These are phyloP conservation scores for Xerus rutilus DNA, from an alignment of 2,797 vertebrate genomes.

Conservation along the genomic window DNA sequence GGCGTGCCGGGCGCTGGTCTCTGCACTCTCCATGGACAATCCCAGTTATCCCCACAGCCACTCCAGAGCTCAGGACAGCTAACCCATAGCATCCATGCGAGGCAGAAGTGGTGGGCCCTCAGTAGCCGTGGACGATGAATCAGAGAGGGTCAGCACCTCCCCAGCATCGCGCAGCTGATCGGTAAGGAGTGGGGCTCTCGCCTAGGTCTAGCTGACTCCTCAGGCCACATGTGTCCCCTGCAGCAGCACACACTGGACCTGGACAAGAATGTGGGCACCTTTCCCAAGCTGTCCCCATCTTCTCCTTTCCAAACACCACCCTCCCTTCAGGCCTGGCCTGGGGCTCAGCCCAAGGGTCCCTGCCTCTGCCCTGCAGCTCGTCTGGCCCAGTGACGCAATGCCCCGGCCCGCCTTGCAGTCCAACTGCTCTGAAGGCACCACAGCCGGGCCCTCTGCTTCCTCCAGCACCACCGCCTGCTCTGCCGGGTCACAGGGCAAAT, in stretches of 20 bases:
- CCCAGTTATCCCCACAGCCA: not conserved
- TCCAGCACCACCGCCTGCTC: slow-evolving; percentile 50
- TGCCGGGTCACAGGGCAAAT: not conserved
- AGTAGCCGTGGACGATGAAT: not conserved
- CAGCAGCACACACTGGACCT: accelerated
- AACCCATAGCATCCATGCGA: not conserved
- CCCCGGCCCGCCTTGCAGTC: slow-evolving; percentile 55
- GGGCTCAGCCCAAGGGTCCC: not conserved
- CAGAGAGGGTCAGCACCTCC: not conserved
- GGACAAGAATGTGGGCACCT: not conserved
- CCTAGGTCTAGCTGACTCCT: not conserved
- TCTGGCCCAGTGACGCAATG: slow-evolving; percentile 57
- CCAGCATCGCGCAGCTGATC: not conserved
- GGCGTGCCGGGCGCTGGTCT: accelerated
- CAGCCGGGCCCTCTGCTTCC: slow-evolving; percentile 75
- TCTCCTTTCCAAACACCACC: not conserved
- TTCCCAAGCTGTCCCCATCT: not conserved
- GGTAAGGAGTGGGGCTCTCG: not conserved
- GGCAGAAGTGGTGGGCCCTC: accelerated
- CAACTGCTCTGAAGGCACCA: slow-evolving; percentile 33
- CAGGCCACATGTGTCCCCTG: accelerated
- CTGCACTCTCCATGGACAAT: accelerated
- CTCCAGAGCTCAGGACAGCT: not conserved
- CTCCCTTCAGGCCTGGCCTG: not conserved
- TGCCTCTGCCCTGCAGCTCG: not conserved